A percentile compares a stretch with the other conserved stretches of the same genome.
Conservation (phyloP, 2,113 vertebrate genomes). For the Salvator merianae region DNA sequence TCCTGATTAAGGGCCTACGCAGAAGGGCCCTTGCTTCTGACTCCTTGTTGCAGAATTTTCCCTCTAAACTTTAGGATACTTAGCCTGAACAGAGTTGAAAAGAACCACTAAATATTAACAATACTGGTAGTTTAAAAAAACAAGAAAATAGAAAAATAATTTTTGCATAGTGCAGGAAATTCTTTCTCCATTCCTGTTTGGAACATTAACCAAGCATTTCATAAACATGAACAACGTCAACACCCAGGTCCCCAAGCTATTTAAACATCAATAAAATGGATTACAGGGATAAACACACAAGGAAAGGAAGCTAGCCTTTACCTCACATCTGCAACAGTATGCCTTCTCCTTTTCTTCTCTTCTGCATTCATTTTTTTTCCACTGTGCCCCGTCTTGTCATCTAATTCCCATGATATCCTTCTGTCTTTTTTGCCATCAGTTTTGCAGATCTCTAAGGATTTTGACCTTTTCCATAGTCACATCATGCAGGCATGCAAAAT, state of each 20-base stretch:
- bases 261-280: constrained; percentile 8
- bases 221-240: background rate
- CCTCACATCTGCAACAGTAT: constrained; percentile 65
- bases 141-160: background rate
- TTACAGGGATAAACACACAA: constrained; percentile 3
- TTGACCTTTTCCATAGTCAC: constrained; percentile 22
- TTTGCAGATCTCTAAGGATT: constrained; percentile 45
- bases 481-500: constrained; percentile 47
- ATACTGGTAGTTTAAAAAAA: background rate
- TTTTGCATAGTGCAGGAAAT: background rate
- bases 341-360: constrained; percentile 72
- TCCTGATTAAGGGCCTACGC: no score
- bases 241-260: background rate
- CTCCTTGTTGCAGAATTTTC: background rate
- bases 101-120: background rate
- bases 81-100: background rate
- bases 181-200: background rate
- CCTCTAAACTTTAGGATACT: background rate
- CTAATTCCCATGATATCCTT: constrained; percentile 73
- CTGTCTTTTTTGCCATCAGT: constrained; percentile 74
- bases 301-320: constrained; percentile 7
- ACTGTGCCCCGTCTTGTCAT: constrained; percentile 45
- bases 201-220: background rate
- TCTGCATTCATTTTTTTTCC: constrained; percentile 68
- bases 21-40: no score